A percentile compares a stretch with the other conserved stretches of the same genome.
Conservation (phyloP, 2,113 vertebrate genomes). For the Grammomys dolichurus region DNA sequence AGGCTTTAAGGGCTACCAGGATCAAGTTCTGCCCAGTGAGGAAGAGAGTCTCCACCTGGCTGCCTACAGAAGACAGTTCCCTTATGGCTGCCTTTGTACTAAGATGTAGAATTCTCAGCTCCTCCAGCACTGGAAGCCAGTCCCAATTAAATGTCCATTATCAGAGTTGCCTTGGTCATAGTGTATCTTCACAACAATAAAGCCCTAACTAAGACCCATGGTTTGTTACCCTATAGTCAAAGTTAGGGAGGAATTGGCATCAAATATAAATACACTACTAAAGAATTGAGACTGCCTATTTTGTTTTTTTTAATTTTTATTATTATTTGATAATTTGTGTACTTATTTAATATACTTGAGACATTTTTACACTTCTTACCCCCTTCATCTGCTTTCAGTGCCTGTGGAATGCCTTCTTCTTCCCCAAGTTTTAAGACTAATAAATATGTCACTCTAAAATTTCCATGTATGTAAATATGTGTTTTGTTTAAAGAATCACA, state of each 20-base stretch:
- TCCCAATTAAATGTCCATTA: no score
- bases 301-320: not conserved
- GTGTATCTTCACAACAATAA: no score
- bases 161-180: no score
- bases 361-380: not conserved
- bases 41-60: no score
- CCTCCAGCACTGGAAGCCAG: no score
- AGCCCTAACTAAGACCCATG: no score
- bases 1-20: no score
- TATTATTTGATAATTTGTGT: not conserved
- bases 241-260: not conserved
- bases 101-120: no score
- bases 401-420: not conserved
- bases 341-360: not conserved
- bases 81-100: no score
- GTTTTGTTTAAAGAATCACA: not conserved
- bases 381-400: rapidly evolving
- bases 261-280: not conserved
- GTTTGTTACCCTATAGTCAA: not conserved
- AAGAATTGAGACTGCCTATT: not conserved
- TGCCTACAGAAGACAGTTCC: no score
- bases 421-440: not conserved
- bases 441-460: not conserved
- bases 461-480: not conserved
- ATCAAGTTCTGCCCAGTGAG: no score